Conservation (phyloP, 2,888 invertebrate species). For the Frankliniella fusca region DNA sequence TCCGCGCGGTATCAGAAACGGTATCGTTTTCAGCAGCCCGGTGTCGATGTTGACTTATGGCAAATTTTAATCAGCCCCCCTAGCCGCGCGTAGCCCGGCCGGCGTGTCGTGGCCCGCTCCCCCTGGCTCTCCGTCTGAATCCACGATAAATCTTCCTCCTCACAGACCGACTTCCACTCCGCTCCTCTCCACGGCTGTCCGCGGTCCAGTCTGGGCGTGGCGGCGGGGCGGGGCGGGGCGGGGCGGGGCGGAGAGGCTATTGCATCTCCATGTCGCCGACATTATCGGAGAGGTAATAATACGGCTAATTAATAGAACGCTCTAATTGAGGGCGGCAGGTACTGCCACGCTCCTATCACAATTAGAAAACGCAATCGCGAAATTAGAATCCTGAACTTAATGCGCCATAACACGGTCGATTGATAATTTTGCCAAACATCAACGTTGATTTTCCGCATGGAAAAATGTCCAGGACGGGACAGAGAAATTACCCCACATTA, state of each 20-base stretch:
- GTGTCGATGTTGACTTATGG: constrained; percentile 20
- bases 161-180: neutral
- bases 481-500: too few relatives aligned
- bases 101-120: neutral
- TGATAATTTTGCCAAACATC: too few relatives aligned
- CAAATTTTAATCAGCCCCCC: constrained; percentile 1
- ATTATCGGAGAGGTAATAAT: neutral
- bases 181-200: neutral
- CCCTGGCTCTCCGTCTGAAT: neutral
- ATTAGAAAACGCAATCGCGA: too few relatives aligned
- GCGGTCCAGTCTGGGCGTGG: neutral
- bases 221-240: neutral
- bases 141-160: neutral
- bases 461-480: too few relatives aligned
- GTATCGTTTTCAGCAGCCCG: too few relatives aligned
- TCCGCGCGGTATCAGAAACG: too few relatives aligned
- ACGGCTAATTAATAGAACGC: neutral
- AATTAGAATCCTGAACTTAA: too few relatives aligned
- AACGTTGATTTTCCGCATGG: too few relatives aligned
- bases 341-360: too few relatives aligned
- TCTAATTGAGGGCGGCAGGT: neutral
- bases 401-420: too few relatives aligned
- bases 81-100: neutral
- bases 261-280: neutral
- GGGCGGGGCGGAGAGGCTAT: neutral